Evolutionary conservation across 2,888 invertebrate species (phyloP).

Genomic region (Synanthedon andrenaeformis): DNA sequence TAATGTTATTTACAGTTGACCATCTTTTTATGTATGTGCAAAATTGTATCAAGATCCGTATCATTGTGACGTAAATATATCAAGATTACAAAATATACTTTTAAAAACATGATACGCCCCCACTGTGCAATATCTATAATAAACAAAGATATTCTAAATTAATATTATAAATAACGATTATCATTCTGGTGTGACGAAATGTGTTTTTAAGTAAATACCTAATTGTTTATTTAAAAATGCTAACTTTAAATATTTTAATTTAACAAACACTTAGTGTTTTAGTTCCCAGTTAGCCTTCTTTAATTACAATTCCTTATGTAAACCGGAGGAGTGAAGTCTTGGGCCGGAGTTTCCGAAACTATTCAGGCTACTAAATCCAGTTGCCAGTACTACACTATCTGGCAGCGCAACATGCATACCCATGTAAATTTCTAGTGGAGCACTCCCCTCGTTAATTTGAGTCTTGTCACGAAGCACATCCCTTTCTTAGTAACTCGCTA

Average conservation of each 20-base stretch:
- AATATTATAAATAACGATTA: no score
- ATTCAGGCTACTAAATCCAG: slow-evolving; percentile 57
- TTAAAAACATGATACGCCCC: no score
- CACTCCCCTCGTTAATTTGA: slow-evolving; percentile 55
- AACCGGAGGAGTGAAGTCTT: slow-evolving; percentile 16
- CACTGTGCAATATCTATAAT: no score
- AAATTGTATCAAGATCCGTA: no score
- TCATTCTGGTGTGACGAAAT: no score
- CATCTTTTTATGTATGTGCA: no score
- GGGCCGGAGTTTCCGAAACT: slow-evolving; percentile 44
- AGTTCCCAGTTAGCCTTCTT: slow-evolving; percentile 17
- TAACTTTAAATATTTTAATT: background rate
- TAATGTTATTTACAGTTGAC: no score
- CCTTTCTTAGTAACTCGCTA: slow-evolving; percentile 53
- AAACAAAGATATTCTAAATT: no score
- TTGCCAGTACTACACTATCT: slow-evolving; percentile 42
- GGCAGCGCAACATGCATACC: slow-evolving; percentile 58
- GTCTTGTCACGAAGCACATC: slow-evolving; percentile 58
- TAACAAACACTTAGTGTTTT: background rate
- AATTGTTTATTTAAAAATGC: no score
- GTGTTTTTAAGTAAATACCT: no score
- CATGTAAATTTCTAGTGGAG: slow-evolving; percentile 56
- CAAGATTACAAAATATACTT: no score
- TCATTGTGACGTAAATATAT: no score
- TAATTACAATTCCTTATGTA: slow-evolving; percentile 47